Evolutionary conservation across 1,140 invertebrate genomes (phyloP), one percentile per base, ranked within the genome.

Genomic region (Lepidurus couesii): DNA sequence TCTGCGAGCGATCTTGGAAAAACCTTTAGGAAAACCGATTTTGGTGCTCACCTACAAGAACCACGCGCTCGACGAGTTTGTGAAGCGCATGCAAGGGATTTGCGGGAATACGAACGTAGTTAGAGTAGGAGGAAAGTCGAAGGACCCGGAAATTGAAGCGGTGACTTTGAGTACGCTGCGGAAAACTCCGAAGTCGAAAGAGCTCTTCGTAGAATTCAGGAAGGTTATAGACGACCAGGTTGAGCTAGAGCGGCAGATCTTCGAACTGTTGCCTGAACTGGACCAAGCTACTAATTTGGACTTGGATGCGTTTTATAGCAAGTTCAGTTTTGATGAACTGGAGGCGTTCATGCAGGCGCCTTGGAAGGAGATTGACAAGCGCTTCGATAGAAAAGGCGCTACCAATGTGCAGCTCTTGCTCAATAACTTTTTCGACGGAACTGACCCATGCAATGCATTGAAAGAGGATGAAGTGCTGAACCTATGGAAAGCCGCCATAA

Each of bases 61-160:
- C 80, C 88, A 89, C 82, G 88, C 88, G 10, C 80, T 89, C 9
- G 89, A 89, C 82, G 87, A 89, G 82, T 89, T 89, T 82, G 81
- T 89, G 24, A 87, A 89, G 82, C 86, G 85, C 7, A 86, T 87
- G 74, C 75, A 80, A 21, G 75, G 80, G 42, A 83, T 81, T 16
- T 24, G 47, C 11, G 77, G 77, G 65, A 81, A 79, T 10, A 74
- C 78, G 1, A 83, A 84, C 4, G 81, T 88, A 74, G 81, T 88
- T 11, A 82, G 87, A 43, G 82, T 89, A 76, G 88, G 88, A 13
- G 84, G 84, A 9, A 81, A 86, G 80, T 85, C 83, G 76, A 82
- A 83, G 76, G 85, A 82, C 81, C 80, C 82, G 75, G 76, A 7
- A n/a, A 77, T 83, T 7, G 78, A 79, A 73, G 11, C 78, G 2